Evolutionary conservation across 1,140 invertebrate genomes (phyloP).

Genomic region (Neodiprion pinetum): DNA sequence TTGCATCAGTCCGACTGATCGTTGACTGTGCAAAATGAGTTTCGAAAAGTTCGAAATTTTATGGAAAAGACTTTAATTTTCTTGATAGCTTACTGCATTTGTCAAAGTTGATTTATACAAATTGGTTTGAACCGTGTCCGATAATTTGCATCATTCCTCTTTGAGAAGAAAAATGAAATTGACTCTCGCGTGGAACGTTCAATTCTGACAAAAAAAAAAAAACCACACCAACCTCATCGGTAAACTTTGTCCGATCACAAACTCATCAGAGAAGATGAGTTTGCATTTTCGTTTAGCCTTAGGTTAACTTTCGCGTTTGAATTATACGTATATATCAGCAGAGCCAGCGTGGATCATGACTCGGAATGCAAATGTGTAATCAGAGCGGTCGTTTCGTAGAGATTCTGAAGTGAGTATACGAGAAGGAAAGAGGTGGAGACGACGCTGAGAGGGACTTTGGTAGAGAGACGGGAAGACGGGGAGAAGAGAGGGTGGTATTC

Average conservation of each 20-base stretch:
- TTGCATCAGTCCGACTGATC: no score
- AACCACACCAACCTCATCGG: no score
- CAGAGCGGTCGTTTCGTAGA: conserved; percentile 33
- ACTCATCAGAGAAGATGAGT: no score
- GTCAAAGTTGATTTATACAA: background rate
- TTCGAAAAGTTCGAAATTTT: no score
- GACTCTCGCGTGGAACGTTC: no score
- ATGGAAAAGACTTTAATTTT: background rate
- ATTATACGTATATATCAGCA: background rate
- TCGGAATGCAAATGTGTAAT: conserved; percentile 40
- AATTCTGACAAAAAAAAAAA: background rate
- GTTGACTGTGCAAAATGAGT: no score
- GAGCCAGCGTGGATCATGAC: conserved; percentile 22
- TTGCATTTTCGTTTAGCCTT: no score
- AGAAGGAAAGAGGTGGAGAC: background rate
- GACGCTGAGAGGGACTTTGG: conserved; percentile 16
- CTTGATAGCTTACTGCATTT: background rate
- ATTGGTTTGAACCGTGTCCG: no score
- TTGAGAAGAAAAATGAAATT: background rate
- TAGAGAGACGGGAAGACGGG: conserved; percentile 24
- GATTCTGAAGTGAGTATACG: conserved; percentile 13
- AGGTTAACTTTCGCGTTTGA: no score
- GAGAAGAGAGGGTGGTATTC: conserved; percentile 29
- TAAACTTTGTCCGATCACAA: no score
- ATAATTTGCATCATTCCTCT: no score